Conservation (phyloP, 2,888 invertebrate genomes). For the Rhagium mordax region DNA sequence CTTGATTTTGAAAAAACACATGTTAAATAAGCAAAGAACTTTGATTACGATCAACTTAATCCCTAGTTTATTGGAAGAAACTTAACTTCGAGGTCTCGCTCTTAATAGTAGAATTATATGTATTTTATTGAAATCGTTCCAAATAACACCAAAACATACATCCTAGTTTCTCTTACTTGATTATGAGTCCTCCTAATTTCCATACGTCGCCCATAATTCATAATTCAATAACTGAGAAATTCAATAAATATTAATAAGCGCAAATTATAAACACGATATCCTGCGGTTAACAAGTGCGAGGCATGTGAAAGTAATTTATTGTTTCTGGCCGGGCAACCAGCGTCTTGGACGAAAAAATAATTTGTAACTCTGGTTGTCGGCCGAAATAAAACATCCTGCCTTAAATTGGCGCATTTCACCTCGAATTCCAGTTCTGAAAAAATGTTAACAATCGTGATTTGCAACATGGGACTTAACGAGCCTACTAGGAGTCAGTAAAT, state of each 20-base stretch:
- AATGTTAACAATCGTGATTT: not conserved
- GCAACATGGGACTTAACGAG: not conserved
- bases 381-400: not conserved
- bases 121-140: no score
- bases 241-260: not conserved
- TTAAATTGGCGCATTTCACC: not conserved
- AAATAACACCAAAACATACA: not conserved
- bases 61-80: no score
- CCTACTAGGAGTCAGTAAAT: not conserved
- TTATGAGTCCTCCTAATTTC: not conserved
- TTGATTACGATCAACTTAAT: no score
- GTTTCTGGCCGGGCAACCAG: not conserved
- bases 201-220: not conserved
- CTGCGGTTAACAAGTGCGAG: conserved; percentile 2
- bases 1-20: no score
- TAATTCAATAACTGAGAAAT: not conserved
- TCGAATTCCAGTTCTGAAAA: not conserved
- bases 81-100: no score
- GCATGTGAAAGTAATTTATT: not conserved
- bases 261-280: conserved; percentile 5
- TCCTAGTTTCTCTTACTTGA: not conserved
- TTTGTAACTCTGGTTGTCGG: not conserved
- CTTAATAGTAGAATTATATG: no score
- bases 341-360: not conserved
- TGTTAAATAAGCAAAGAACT: no score